Percentiles rank a stretch among this genome's conserved stretches.
Evolutionary conservation across 2,797 vertebrate genomes (phyloP).

Genomic region (Lycodopsis pacificus): DNA sequence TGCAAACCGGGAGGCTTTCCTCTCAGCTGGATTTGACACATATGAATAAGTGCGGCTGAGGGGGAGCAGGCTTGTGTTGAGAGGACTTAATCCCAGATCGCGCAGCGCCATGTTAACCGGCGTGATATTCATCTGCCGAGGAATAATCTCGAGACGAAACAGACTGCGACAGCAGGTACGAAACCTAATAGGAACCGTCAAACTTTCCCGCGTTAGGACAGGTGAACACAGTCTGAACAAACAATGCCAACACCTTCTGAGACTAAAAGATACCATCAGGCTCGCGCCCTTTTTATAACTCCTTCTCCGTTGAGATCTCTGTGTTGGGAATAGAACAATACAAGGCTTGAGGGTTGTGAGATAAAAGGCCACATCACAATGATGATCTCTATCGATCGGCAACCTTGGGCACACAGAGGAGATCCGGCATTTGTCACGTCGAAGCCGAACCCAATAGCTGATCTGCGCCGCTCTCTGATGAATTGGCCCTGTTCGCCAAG

Average conservation of each 20-base stretch:
- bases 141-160: slow-evolving; percentile 50
- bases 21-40: slow-evolving; percentile 78
- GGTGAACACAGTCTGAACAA: slow-evolving; percentile 58
- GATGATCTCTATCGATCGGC: slow-evolving; percentile 88
- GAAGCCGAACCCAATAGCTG: slow-evolving; percentile 82
- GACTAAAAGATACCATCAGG: slow-evolving; percentile 77
- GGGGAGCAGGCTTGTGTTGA: slow-evolving; percentile 48
- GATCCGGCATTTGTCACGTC: slow-evolving; percentile 85
- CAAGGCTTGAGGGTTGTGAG: slow-evolving; percentile 80
- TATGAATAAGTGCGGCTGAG: slow-evolving; percentile 77
- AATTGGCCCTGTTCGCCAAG: slow-evolving; percentile 81
- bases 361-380: slow-evolving; percentile 88
- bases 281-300: slow-evolving; percentile 65
- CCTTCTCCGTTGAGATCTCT: slow-evolving; percentile 74
- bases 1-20: slow-evolving; percentile 76
- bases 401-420: slow-evolving; percentile 83
- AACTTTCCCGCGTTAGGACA: slow-evolving; percentile 37
- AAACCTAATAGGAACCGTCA: slow-evolving; percentile 38
- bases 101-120: slow-evolving; percentile 56
- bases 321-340: slow-evolving; percentile 86
- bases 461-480: slow-evolving; percentile 80
- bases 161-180: slow-evolving; percentile 22
- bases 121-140: slow-evolving; percentile 49
- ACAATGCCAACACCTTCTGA: slow-evolving; percentile 54
- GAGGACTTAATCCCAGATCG: slow-evolving; percentile 47